Evolutionary conservation across 2,797 vertebrate genomes (phyloP).

Genomic region (Liasis olivaceus): DNA sequence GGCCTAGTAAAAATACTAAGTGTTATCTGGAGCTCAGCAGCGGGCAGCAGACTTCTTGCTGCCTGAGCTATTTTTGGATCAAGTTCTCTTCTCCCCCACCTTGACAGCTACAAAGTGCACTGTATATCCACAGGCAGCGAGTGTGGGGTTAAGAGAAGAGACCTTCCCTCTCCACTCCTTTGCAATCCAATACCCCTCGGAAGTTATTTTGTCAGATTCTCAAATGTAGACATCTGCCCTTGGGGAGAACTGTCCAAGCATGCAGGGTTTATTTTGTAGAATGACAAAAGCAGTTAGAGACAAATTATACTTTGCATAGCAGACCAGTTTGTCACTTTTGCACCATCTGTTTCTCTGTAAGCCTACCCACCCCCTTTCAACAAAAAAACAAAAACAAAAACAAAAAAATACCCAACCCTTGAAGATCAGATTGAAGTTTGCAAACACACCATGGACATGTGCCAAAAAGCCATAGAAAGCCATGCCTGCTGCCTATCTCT

Average conservation of each 20-base stretch:
- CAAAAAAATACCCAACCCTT: not conserved
- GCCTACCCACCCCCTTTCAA: not conserved
- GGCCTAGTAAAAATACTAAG: slow-evolving; percentile 43
- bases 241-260: not conserved
- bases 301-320: not conserved
- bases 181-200: not conserved
- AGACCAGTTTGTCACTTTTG: not conserved
- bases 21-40: slow-evolving; percentile 24
- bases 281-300: not conserved
- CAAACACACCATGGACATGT: not conserved
- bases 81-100: slow-evolving; percentile 46
- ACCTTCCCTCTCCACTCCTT: not conserved
- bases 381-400: not conserved
- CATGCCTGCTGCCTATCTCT: not conserved
- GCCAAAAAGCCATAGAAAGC: not conserved
- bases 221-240: not conserved
- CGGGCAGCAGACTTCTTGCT: slow-evolving; percentile 45
- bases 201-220: slow-evolving; percentile 28
- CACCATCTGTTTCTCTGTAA: not conserved
- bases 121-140: not conserved
- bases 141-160: not conserved
- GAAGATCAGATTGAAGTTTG: not conserved
- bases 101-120: not conserved
- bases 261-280: not conserved
- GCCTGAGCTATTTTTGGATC: slow-evolving; percentile 72